phyloP scores from a whole-genome alignment of 2,113 vertebrate species.

The Heterochromis multidens region DNA sequence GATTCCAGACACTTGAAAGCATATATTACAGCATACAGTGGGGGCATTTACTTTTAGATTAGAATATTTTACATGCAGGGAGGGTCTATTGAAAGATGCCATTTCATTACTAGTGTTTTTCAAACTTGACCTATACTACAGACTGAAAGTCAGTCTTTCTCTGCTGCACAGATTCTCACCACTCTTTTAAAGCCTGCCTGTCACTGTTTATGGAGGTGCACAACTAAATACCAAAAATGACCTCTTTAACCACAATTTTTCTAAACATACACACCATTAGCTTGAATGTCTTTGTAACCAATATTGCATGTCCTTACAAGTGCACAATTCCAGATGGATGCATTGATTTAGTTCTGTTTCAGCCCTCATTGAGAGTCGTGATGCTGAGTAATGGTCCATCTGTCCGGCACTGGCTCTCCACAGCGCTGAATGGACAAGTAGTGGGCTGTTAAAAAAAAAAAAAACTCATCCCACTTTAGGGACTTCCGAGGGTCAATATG shows the following conservation, averaged over 20 bases:
- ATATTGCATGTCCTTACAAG: background rate
- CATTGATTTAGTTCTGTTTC: slow-evolving; percentile 38
- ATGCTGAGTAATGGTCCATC: slow-evolving; percentile 62
- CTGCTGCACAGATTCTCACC: background rate
- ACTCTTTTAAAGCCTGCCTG: background rate
- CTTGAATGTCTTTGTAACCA: background rate
- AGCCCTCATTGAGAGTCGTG: slow-evolving; percentile 20
- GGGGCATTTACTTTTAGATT: background rate
- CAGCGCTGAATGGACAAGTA: slow-evolving; percentile 40
- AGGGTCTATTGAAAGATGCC: background rate
- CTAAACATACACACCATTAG: background rate
- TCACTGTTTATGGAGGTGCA: background rate
- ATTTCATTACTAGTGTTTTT: background rate
- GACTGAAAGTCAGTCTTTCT: background rate
- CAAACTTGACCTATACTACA: background rate
- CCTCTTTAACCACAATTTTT: background rate
- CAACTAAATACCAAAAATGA: background rate
- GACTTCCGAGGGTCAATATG: slow-evolving; percentile 17
- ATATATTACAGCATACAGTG: background rate
- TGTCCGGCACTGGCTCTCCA: slow-evolving; percentile 32
- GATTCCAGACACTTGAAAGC: background rate
- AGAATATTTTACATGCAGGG: background rate
- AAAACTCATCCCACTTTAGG: background rate
- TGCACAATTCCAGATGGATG: slow-evolving; percentile 33
- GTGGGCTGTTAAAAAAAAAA: background rate